Percentiles rank a stretch among this genome's conserved stretches.
These are phyloP conservation scores for Drosophila repletoides DNA, from an alignment of 1,140 invertebrate species.

Conservation along the genomic window DNA sequence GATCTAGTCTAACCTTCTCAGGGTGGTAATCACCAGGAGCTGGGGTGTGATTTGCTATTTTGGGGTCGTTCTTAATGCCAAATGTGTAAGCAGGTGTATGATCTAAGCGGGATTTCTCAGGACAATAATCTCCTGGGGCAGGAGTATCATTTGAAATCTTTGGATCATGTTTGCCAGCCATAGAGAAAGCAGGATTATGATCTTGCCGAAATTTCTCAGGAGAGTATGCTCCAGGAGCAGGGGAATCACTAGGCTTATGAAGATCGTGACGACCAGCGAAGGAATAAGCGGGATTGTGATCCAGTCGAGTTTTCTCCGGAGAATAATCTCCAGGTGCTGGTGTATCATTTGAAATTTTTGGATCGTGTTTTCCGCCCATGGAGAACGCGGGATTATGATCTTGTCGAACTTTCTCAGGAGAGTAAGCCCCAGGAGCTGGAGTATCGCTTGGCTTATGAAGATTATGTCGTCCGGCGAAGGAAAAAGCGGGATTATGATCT, in stretches of 20 bases:
- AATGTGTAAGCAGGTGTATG: slow-evolving; percentile 84
- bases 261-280: slow-evolving; percentile 83
- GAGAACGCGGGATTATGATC: slow-evolving; percentile 84
- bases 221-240: slow-evolving; percentile 82
- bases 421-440: slow-evolving; percentile 87
- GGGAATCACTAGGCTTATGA: slow-evolving; percentile 82
- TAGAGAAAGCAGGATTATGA: slow-evolving; percentile 82
- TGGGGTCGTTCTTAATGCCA: slow-evolving; percentile 82
- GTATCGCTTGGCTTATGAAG: slow-evolving; percentile 79
- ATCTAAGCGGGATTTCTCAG: slow-evolving; percentile 86
- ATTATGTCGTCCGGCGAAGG: slow-evolving; percentile 83
- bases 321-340: slow-evolving; percentile 90
- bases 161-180: slow-evolving; percentile 84
- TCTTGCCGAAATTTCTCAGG: slow-evolving; percentile 85
- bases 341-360: slow-evolving; percentile 86
- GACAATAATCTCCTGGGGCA: slow-evolving; percentile 84
- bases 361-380: slow-evolving; percentile 83
- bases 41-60: slow-evolving; percentile 85
- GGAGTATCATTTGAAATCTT: slow-evolving; percentile 88
- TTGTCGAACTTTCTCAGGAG: slow-evolving; percentile 84
- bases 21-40: slow-evolving; percentile 85
- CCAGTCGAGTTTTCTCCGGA: slow-evolving; percentile 86
- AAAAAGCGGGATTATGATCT: slow-evolving; percentile 84
- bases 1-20: slow-evolving; percentile 85
- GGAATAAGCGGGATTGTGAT: slow-evolving; percentile 83